Evolutionary conservation across 2,888 invertebrate species (phyloP), one percentile per base, ranked within the genome.

Genomic region (Stenodema calcarata): DNA sequence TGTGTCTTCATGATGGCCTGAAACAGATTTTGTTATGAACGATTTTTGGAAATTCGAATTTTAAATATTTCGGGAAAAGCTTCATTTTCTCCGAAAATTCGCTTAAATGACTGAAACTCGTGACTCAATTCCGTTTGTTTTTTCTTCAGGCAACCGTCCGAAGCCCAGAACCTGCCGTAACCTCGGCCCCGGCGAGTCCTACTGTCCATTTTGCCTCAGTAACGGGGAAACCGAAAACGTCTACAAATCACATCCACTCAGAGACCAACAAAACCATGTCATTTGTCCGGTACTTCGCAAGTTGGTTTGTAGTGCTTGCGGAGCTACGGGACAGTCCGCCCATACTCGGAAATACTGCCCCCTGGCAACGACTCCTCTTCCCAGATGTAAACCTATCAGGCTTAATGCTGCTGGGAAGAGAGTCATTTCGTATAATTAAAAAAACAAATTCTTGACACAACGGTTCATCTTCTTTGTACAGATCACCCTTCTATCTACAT

Each of bases 301-400:
- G 14, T 82, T 69, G 41, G 42, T 27, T 0, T 82, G 82, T 70
- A 42, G 41, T 23, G 41, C 7, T 12, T 82, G 82, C 27, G 12
- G 42, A 3, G 82, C 82, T 12, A 82, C 82, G 9, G 82, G 82
- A 11, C 0, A 35, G n/a, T 23, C 11, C 9, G 82, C 82, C 0
- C 82, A 82, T 27, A 82, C 82, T 1, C 23, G 16, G 16, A 82
- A 82, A 27, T 82, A 82, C 42, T 82, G 82, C 23, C 82, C 82
- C 7, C 3, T n/a, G 12, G 54, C 28, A 54, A 0, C 27, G 1
- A 14, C 23, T 14, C 80, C 50, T 0, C 54, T 80, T 14, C 80
- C 80, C 12, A 47, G 30, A 16, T 7, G 11, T n/a, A 80, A 80
- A 28, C 80, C 80, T 0, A 16, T 80, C n/a, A 23, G 80, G 12